Evolutionary conservation across 2,888 invertebrate genomes (phyloP), one percentile per base, ranked within the genome.

Genomic region (Brachypterus glaber): DNA sequence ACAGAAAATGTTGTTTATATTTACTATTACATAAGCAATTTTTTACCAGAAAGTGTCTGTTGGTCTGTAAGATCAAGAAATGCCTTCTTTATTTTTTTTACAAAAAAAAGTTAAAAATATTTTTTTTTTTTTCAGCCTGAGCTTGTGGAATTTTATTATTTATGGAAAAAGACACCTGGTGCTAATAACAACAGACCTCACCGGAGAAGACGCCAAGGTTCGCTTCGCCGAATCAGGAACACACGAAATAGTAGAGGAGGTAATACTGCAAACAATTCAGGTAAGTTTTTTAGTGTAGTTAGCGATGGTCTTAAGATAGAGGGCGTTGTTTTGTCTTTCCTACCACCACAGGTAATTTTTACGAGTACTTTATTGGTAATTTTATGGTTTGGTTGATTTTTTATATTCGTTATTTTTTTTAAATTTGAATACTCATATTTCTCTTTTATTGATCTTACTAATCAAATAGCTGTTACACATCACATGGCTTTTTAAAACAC

Each of bases 161-260:
- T 95, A 60, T 98, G 98, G 98, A 99, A 99, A 73, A 98, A 97
- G 72, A 95, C 96, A 25, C 92, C 96, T 13, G 92, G 92, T 56
- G 97, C 97, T 45, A 90, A 91, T 65, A 92, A 90, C 63, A 93
- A 93, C 66, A 78, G 96, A 52, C 95, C 95, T 16, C 93, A 95
- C 62, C 75, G 95, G 49, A 75, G 95, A 60, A 74, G 92, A 47
- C 73, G 91, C 35, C 89, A 87, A 64, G 85, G 85, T 52, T 89
- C 90, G 34, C 69, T 92, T 54, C 76, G 91, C 51, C 75, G 92
- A 56, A 90, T 90, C 49, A 77, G 90, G 48, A 88, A 88, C 57
- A 89, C 90, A 38, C 73, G 90, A 48, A 89, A 87, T 61, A 86
- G 88, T 51, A 77, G 89, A 59, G 84, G 85, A 51, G 82, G 80